Evolutionary conservation across 2,888 invertebrate species (phyloP).

Genomic region (Cryptus viduatorius): DNA sequence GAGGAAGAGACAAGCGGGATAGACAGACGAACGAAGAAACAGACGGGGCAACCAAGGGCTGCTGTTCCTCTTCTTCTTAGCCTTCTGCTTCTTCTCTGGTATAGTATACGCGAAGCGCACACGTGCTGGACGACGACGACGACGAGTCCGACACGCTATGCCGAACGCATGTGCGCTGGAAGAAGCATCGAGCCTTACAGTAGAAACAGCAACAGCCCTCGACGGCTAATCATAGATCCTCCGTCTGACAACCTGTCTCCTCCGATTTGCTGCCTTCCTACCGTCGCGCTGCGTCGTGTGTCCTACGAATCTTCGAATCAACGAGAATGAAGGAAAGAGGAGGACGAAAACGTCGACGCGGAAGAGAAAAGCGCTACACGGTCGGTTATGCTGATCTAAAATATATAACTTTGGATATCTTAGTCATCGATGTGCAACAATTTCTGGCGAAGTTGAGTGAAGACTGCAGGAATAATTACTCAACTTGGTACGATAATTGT

Average conservation of each 20-base stretch:
- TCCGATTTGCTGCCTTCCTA: conserved; percentile 83
- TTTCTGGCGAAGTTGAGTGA: not conserved
- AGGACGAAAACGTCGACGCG: conserved; percentile 26
- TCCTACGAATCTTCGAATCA: conserved; percentile 61
- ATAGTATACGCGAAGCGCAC: conserved; percentile 50
- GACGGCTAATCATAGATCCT: conserved; percentile 83
- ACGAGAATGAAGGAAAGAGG: conserved; percentile 12
- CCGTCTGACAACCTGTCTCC: conserved; percentile 85
- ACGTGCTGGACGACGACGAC: conserved; percentile 75
- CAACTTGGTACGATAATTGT: no score
- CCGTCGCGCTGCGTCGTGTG: conserved; percentile 70
- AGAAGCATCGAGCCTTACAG: conserved; percentile 54
- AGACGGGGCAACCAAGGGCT: conserved; percentile 61
- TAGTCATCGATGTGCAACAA: not conserved
- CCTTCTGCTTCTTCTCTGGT: conserved; percentile 19
- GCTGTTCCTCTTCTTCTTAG: conserved; percentile 19
- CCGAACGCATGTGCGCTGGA: conserved; percentile 75
- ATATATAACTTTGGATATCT: not conserved
- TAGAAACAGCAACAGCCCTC: conserved; percentile 65
- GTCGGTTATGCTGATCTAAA: not conserved
- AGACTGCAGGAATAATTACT: no score
- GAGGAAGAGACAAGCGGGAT: conserved; percentile 33
- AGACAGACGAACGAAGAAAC: conserved; percentile 69
- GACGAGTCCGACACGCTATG: conserved; percentile 73
- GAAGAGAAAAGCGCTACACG: not conserved